Conservation (phyloP, 1,140 invertebrate genomes). For the Berghia stephanieae region DNA sequence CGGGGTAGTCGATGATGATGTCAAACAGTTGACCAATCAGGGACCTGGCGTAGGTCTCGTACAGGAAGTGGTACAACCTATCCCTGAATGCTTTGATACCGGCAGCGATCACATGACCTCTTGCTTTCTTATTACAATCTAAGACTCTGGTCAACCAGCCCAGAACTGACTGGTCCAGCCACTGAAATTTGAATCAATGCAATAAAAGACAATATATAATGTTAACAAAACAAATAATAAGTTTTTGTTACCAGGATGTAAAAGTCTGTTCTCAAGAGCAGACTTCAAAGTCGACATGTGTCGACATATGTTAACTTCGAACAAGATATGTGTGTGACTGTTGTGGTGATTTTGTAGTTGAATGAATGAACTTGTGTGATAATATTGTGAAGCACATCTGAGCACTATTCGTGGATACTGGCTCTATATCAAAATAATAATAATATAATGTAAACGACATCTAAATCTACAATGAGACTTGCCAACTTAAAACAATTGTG, state of each 20-base stretch:
- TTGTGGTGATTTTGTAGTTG: too few species aligned
- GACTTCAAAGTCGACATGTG: slow-evolving; percentile 81
- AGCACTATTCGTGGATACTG: too few species aligned
- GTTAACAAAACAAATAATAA: too few species aligned
- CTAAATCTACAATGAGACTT: neutral
- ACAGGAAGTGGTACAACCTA: slow-evolving; percentile 81
- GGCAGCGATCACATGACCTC: slow-evolving; percentile 80
- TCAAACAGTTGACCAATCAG: slow-evolving; percentile 93
- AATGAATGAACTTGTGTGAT: too few species aligned
- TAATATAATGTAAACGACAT: too few species aligned
- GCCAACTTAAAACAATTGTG: neutral
- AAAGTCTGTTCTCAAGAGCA: slow-evolving; percentile 70
- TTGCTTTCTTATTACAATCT: too few species aligned
- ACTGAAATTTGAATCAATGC: too few species aligned
- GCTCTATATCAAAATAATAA: too few species aligned
- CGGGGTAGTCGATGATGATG: slow-evolving; percentile 96
- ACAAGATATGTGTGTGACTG: too few species aligned
- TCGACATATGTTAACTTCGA: slow-evolving; percentile 80
- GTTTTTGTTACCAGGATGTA: slow-evolving; percentile 63
- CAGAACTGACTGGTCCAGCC: slow-evolving; percentile 84
- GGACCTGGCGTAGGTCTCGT: slow-evolving; percentile 86
- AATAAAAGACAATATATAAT: too few species aligned
- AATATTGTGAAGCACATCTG: too few species aligned
- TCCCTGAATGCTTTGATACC: slow-evolving; percentile 58
- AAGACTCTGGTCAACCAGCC: slow-evolving; percentile 83